These are phyloP conservation scores for Mesorhabditis spiculigera DNA, from an alignment of 2,888 invertebrate species.

Conservation along the genomic window DNA sequence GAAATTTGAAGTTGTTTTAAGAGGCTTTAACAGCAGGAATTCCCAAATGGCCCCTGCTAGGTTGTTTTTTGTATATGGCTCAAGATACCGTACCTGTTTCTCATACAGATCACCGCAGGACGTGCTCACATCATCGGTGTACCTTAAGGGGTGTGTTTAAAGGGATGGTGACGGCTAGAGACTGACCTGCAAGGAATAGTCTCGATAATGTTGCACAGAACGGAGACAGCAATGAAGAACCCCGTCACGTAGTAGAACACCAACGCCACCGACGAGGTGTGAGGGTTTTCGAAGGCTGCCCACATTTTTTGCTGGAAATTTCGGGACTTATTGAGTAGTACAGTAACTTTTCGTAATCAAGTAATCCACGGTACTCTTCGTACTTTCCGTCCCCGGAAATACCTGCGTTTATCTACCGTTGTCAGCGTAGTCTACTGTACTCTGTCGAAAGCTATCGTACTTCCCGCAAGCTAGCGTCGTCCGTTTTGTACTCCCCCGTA, in stretches of 20 bases:
- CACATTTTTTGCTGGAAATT: conserved; percentile 72
- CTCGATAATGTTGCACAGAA: conserved; percentile 97
- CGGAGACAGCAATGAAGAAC: conserved; percentile 91
- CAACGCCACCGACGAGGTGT: conserved; percentile 95
- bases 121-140: conserved; percentile 33
- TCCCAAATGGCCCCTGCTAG: neutral
- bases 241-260: conserved; percentile 99
- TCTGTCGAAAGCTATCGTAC: no score
- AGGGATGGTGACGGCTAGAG: conserved; percentile 27
- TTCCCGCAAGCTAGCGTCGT: no score
- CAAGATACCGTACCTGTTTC: conserved; percentile 47
- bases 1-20: conserved; percentile 15
- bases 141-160: conserved; percentile 62
- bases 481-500: no score
- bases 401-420: no score
- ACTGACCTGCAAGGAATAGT: conserved; percentile 61
- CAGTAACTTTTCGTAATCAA: no score
- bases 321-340: neutral
- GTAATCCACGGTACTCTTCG: no score
- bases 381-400: no score
- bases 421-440: no score
- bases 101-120: conserved; percentile 97
- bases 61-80: neutral
- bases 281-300: conserved; percentile 99
- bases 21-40: neutral